Evolutionary conservation across 1,140 invertebrate genomes (phyloP).

Genomic region (Mycetomoellerius zeteki): DNA sequence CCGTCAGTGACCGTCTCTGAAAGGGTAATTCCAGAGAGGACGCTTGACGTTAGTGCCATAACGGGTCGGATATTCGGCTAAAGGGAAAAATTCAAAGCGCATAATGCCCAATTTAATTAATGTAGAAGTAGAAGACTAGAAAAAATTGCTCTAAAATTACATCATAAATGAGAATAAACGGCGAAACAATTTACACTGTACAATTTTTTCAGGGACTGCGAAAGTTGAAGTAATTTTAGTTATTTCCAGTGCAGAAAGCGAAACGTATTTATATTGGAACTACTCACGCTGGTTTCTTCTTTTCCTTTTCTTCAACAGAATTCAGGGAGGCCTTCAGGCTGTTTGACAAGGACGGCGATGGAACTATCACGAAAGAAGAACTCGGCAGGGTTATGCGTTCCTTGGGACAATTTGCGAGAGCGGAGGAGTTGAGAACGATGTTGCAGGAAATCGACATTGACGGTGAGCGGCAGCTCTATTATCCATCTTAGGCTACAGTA

Average conservation of each 20-base stretch:
- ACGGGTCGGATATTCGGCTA: not conserved
- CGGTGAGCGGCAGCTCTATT: slow-evolving; percentile 87
- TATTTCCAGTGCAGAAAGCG: slow-evolving; percentile 10
- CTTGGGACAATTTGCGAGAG: slow-evolving; percentile 93
- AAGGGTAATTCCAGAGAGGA: slow-evolving; percentile 25
- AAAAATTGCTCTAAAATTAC: slow-evolving; percentile 15
- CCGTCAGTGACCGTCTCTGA: not conserved
- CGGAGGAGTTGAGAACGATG: slow-evolving; percentile 95
- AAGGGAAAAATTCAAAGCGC: slow-evolving; percentile 1
- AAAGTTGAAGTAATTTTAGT: not conserved
- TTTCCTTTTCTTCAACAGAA: slow-evolving; percentile 86
- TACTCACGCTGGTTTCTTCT: not conserved
- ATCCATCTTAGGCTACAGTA: slow-evolving; percentile 25
- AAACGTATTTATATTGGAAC: not conserved
- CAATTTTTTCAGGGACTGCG: not conserved
- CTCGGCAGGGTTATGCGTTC: slow-evolving; percentile 94
- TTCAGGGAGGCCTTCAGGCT: slow-evolving; percentile 95
- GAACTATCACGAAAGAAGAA: slow-evolving; percentile 95
- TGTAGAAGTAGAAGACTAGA: not conserved
- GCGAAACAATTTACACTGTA: not conserved
- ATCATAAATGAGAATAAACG: not conserved
- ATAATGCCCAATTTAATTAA: slow-evolving; percentile 18
- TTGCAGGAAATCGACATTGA: slow-evolving; percentile 96
- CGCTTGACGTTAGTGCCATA: not conserved
- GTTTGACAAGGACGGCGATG: slow-evolving; percentile 96